phyloP scores from a whole-genome alignment of 1,140 invertebrate species.

The Drosophila bocki region DNA sequence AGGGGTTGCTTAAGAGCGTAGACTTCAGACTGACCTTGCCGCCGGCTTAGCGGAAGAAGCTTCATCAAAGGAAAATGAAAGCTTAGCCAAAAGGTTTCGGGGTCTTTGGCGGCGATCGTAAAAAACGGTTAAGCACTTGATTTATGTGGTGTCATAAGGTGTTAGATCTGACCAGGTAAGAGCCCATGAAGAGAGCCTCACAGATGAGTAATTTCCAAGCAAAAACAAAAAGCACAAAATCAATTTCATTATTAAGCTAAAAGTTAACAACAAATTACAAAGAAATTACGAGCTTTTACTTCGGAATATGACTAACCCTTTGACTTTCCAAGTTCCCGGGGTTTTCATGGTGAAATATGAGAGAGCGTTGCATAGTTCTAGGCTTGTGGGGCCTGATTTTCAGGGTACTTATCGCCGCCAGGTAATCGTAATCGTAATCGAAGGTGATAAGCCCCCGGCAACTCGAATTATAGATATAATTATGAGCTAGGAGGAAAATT shows the following conservation, averaged over 20 bases:
- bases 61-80: slow-evolving; percentile 11
- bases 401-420: slow-evolving; percentile 32
- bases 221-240: background rate
- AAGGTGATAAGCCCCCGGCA: slow-evolving; percentile 52
- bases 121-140: slow-evolving; percentile 59
- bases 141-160: slow-evolving; percentile 54
- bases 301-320: background rate
- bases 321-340: background rate
- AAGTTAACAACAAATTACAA: background rate
- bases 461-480: slow-evolving; percentile 45
- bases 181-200: background rate
- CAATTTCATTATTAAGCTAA: background rate
- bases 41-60: slow-evolving; percentile 23
- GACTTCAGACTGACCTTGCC: slow-evolving; percentile 29
- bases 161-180: slow-evolving; percentile 33
- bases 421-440: slow-evolving; percentile 18
- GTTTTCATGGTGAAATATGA: slow-evolving; percentile 20
- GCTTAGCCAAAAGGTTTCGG: slow-evolving; percentile 42
- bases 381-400: slow-evolving; percentile 23
- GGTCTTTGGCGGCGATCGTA: slow-evolving; percentile 21
- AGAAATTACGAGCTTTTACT: background rate
- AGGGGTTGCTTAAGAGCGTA: slow-evolving; percentile 30
- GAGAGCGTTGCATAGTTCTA: slow-evolving; percentile 52
- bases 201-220: background rate
- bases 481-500: background rate